Conservation (phyloP, 2,113 vertebrate genomes). For the Hyperoodon ampullatus region DNA sequence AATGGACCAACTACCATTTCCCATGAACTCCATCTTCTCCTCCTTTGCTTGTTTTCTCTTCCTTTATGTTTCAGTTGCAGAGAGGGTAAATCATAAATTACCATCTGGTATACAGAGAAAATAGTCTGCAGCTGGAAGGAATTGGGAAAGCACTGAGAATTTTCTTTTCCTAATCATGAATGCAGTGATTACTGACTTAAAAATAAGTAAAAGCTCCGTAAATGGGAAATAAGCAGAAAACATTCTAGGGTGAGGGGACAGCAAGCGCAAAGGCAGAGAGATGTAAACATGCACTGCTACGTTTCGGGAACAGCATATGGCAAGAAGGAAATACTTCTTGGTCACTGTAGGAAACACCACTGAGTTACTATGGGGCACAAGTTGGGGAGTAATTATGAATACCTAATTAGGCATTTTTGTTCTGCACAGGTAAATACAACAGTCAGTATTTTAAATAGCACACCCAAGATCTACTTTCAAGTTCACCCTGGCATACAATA, state of each 20-base stretch:
- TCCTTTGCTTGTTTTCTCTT: not conserved
- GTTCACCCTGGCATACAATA: not conserved
- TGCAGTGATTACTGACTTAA: not conserved
- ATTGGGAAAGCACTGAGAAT: not conserved
- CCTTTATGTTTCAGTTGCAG: not conserved
- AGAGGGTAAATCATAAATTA: not conserved
- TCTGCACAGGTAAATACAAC: not conserved
- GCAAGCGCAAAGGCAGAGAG: not conserved
- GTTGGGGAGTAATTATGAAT: not conserved
- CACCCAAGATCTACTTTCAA: not conserved
- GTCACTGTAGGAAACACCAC: not conserved
- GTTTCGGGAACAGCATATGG: not conserved
- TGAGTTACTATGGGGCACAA: not conserved
- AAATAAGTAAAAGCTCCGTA: not conserved
- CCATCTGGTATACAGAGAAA: not conserved
- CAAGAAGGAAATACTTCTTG: not conserved
- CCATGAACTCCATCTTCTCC: not conserved
- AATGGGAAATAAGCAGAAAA: not conserved
- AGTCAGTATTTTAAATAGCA: not conserved
- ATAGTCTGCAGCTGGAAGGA: not conserved
- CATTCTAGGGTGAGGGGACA: not conserved
- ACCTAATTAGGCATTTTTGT: not conserved
- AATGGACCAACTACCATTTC: not conserved
- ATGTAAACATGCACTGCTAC: fast-evolving
- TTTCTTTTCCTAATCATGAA: not conserved